Base-by-base conservation (phyloP, 2,888 invertebrate species). In the Galeruca laticollis region DNA sequence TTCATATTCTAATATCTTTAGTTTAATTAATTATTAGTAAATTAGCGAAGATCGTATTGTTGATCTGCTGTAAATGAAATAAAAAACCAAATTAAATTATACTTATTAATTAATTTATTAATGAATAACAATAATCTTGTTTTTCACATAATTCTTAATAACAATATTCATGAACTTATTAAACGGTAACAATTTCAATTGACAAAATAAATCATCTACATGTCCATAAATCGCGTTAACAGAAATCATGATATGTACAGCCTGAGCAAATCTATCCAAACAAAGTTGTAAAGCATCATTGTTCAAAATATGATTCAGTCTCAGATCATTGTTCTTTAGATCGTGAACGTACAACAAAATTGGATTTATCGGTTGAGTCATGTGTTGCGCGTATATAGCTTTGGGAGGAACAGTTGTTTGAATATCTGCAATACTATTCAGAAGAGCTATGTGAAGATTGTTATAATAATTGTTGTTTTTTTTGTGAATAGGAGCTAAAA, bases 191-290 rank as follows among this genome's bases (percentile, higher is more conserved):
- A 88, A 87, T 74, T 90, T 88, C 18, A 93, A 79, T 2, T 88
- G 86, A 31, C 88, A 87, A 2, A 93, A 85, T 13, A 93, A 84
- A 77, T 90, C 91, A 70, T 92, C 92, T 76, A 92, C 90, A 82
- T 94, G 94, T 26, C 94, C 94, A 82, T 93, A 93, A 54, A 95
- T 90, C 83, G 94, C 94, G 71, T 92, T 92, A 31, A 92, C 91
- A 18, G 92, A 90, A 37, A 95, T 86, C 0, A 93, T 92, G 11
- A 96, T 92, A 84, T 96, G 95, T 0, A 95, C 88, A 0, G 94
- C 91, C n/a, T 96, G 96, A 0, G 94, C 94, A 76, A 94, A 89
- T 79, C 96, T 88, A 82, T 96, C 94, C 70, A 96, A 85, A 60
- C 90, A 88, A 60, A 90, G 87, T 84, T 92, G 89, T 21, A 88